These are phyloP conservation scores for Florisuga fusca DNA, from an alignment of 2,797 vertebrate genomes.

Conservation along the genomic window DNA sequence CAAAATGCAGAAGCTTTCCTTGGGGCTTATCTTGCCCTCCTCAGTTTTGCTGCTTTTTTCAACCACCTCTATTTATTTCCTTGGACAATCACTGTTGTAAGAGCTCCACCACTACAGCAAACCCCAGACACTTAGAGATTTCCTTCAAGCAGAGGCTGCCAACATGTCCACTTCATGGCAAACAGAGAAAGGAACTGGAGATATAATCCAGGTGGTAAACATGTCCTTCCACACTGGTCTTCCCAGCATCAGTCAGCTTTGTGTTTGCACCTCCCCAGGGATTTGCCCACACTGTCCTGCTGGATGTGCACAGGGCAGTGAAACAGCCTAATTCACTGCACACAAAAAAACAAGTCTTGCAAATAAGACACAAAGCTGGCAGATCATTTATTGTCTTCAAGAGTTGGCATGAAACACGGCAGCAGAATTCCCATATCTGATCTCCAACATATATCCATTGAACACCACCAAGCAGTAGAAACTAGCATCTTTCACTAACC, in stretches of 20 bases:
- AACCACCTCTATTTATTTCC: not conserved
- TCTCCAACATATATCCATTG: not conserved
- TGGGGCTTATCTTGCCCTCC: not conserved
- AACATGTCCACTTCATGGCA: rapidly evolving
- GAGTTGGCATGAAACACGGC: not conserved
- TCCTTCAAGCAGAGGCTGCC: not conserved
- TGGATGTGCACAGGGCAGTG: not conserved
- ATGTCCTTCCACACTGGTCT: not conserved
- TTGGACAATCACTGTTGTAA: rapidly evolving
- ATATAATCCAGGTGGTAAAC: not conserved
- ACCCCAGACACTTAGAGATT: not conserved
- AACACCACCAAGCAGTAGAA: not conserved
- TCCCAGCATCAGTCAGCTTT: not conserved
- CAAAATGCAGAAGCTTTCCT: not conserved
- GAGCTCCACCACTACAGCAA: not conserved
- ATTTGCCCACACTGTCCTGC: not conserved
- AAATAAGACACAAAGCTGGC: not conserved
- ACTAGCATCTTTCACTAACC: not conserved
- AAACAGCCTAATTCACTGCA: not conserved
- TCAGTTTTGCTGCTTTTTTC: not conserved
- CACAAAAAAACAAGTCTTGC: not conserved
- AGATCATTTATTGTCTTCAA: not conserved
- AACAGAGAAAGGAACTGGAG: rapidly evolving
- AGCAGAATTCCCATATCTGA: not conserved
- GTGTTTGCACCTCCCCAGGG: not conserved